phyloP scores from a whole-genome alignment of 2,797 vertebrate species.

The Caiman crocodilus region DNA sequence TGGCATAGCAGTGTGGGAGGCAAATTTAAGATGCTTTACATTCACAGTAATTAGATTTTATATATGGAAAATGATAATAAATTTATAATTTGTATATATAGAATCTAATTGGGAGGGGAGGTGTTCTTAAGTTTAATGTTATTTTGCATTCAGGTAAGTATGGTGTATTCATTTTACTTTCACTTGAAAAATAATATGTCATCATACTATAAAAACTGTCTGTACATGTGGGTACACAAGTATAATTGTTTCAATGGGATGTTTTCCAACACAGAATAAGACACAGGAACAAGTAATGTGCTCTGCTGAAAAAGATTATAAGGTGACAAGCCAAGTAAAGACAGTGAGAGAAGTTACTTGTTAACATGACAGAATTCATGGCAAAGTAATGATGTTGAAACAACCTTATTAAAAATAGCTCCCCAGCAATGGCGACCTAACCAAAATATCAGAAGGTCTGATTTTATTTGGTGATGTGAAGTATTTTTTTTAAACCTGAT shows the following conservation, averaged over 20 bases:
- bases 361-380: not conserved
- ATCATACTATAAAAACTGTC: not conserved
- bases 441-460: not conserved
- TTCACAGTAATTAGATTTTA: no score
- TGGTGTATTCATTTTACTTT: not conserved
- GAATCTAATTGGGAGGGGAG: no score
- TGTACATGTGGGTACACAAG: not conserved
- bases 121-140: no score
- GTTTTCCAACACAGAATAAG: not conserved
- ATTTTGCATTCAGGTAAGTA: no score
- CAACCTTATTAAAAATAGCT: not conserved
- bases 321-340: not conserved
- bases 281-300: not conserved
- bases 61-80: no score
- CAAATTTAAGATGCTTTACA: no score
- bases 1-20: no score
- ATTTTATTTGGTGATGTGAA: not conserved
- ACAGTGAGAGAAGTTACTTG: not conserved
- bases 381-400: not conserved
- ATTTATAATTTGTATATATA: no score
- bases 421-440: not conserved
- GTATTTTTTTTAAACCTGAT: not conserved
- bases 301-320: no score
- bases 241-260: not conserved
- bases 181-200: not conserved